Evolutionary conservation across 1,140 invertebrate species (phyloP).

Genomic region (Ostrea denselamellosa): DNA sequence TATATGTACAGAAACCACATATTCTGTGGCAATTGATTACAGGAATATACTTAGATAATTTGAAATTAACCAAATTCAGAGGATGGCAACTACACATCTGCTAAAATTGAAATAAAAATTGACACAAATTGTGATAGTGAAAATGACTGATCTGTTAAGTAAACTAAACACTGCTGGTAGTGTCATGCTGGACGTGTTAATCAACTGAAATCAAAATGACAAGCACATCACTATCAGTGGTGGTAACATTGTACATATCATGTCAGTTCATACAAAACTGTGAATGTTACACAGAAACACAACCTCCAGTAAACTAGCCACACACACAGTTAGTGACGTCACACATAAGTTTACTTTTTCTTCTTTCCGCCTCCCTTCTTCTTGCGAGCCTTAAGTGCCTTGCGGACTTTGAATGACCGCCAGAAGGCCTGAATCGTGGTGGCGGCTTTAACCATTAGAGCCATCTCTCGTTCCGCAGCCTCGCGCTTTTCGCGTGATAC

Average conservation of each 20-base stretch:
- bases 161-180: too few species aligned
- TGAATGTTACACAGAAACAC: background rate
- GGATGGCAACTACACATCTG: too few species aligned
- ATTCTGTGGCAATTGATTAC: too few species aligned
- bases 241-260: too few species aligned
- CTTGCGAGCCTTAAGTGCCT: slow-evolving; percentile 76
- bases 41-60: too few species aligned
- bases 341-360: slow-evolving; percentile 63
- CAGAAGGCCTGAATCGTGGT: slow-evolving; percentile 79
- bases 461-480: slow-evolving; percentile 74
- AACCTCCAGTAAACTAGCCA: background rate
- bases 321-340: background rate
- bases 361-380: slow-evolving; percentile 75
- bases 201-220: background rate
- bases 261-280: background rate
- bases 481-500: slow-evolving; percentile 74
- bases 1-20: too few species aligned
- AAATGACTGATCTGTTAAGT: too few species aligned
- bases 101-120: too few species aligned
- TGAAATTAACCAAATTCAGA: too few species aligned
- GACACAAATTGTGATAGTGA: too few species aligned
- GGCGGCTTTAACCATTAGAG: slow-evolving; percentile 74
- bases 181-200: background rate
- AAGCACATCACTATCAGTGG: background rate
- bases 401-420: slow-evolving; percentile 78